Evolutionary conservation across 2,797 vertebrate genomes (phyloP).

Genomic region (Centroberyx gerrardi): DNA sequence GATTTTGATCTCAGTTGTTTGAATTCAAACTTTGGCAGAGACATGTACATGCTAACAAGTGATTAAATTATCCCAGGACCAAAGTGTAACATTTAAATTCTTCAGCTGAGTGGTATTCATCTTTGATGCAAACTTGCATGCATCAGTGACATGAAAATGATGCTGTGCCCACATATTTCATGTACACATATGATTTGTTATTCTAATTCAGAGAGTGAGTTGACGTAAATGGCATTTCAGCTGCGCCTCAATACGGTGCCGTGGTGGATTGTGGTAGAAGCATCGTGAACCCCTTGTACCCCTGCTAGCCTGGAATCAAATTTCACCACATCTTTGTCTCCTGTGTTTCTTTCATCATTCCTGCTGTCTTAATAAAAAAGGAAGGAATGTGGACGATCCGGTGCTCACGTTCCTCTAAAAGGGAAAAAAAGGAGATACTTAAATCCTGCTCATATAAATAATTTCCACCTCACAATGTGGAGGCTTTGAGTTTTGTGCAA

Average conservation of each 20-base stretch:
- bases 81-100: not conserved
- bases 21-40: too few relatives aligned
- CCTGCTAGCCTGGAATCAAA: not conserved
- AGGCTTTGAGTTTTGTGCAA: not conserved
- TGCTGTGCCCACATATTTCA: not conserved
- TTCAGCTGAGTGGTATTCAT: constrained; percentile 5
- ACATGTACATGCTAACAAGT: not conserved
- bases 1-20: too few relatives aligned
- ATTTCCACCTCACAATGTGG: constrained; percentile 28
- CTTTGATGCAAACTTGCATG: not conserved
- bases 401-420: constrained; percentile 17
- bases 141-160: not conserved
- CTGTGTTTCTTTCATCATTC: constrained; percentile 20
- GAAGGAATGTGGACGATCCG: constrained; percentile 40
- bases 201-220: not conserved
- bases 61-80: constrained; percentile 2
- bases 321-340: constrained; percentile 6
- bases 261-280: too few relatives aligned
- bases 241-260: too few relatives aligned
- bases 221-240: not conserved
- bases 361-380: constrained; percentile 28
- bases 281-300: too few relatives aligned
- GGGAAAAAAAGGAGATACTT: constrained; percentile 12
- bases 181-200: not conserved
- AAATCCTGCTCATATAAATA: constrained; percentile 26